Conservation (phyloP, 92 coral and sea anemone genomes). For the Porites lobata region DNA sequence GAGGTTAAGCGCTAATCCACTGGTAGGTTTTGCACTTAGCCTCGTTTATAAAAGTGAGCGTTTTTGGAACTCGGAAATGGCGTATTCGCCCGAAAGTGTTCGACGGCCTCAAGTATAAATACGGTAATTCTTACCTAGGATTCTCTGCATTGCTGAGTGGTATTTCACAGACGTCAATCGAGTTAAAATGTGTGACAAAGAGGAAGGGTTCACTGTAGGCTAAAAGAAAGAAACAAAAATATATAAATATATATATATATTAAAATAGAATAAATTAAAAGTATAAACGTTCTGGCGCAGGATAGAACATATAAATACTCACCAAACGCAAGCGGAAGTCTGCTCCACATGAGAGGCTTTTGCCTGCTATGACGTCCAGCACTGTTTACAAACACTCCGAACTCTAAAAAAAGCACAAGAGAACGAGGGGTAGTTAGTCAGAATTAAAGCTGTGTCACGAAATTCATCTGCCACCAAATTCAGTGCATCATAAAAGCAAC, state of each 20-base stretch:
- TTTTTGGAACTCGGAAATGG: too few relatives aligned
- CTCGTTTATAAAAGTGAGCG: too few relatives aligned
- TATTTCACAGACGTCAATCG: conserved; percentile 95
- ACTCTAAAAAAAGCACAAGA: conserved; percentile 60
- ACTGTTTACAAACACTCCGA: conserved; percentile 93
- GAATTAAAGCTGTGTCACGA: too few relatives aligned
- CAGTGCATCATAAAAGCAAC: too few relatives aligned
- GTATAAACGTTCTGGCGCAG: not conserved
- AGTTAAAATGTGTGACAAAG: conserved; percentile 97
- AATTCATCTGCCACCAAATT: too few relatives aligned
- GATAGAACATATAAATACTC: conserved; percentile 26
- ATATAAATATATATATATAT: not conserved
- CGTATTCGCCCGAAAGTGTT: too few relatives aligned
- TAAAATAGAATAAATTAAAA: not conserved
- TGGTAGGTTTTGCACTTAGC: too few relatives aligned
- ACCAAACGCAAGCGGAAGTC: conserved; percentile 98
- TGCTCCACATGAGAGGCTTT: conserved; percentile 95
- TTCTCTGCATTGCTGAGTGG: conserved; percentile 78
- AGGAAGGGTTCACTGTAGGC: conserved; percentile 96
- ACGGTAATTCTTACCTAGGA: conserved; percentile 65
- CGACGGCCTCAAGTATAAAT: too few relatives aligned
- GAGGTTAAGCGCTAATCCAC: too few relatives aligned
- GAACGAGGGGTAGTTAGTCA: not conserved
- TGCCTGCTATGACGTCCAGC: conserved; percentile 91
- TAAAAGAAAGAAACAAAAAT: conserved; percentile 42